phyloP scores from a whole-genome alignment of 2,113 vertebrate species.

The Hemicordylus capensis region DNA sequence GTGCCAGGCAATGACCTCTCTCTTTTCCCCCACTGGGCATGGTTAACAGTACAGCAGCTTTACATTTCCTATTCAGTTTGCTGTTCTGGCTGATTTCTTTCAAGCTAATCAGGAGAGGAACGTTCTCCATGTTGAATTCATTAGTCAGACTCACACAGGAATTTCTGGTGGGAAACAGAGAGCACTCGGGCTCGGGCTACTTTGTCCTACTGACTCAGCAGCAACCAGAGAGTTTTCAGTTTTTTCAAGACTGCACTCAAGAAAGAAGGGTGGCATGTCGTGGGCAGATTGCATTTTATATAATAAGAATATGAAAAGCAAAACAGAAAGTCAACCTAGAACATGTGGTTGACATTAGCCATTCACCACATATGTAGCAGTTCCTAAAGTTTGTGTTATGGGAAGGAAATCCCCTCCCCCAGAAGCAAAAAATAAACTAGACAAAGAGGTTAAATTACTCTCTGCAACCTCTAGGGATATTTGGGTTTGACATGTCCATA shows the following conservation, averaged over 20 bases:
- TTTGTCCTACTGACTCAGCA: background rate
- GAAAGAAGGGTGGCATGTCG: background rate
- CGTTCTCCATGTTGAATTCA: constrained; percentile 1
- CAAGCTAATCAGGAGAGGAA: background rate
- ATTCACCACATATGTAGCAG: background rate
- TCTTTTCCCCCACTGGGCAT: background rate
- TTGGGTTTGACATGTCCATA: background rate
- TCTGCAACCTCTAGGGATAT: background rate
- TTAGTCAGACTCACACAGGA: constrained; percentile 54
- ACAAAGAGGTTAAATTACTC: background rate
- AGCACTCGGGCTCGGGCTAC: background rate
- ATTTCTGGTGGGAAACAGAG: background rate
- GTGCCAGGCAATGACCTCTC: background rate
- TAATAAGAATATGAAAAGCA: background rate
- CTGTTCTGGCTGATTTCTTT: constrained; percentile 4
- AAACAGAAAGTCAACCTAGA: background rate
- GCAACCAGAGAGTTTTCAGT: background rate
- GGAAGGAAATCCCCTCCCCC: background rate
- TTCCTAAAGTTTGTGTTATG: background rate
- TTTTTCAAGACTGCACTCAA: background rate
- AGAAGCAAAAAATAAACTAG: background rate
- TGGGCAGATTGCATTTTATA: background rate
- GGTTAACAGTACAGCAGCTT: background rate
- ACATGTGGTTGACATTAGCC: background rate
- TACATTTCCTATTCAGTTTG: background rate